Conservation (phyloP, 2,797 vertebrate genomes). For the Eutrigla gurnardus region DNA sequence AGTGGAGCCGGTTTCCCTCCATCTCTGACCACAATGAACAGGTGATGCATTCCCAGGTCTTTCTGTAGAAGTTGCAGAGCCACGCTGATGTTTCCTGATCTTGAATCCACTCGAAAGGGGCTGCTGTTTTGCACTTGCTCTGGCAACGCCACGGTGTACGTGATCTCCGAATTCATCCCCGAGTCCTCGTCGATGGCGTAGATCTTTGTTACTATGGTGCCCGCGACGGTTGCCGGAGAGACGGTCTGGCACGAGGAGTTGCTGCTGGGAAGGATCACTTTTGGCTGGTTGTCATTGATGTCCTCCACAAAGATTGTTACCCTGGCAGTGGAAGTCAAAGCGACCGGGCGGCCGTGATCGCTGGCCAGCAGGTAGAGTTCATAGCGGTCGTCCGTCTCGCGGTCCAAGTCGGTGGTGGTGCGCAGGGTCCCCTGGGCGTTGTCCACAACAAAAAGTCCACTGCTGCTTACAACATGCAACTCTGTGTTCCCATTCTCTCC, state of each 20-base stretch:
- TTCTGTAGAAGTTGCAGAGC: constrained; percentile 64
- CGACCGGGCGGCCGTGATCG: constrained; percentile 78
- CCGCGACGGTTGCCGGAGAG: constrained; percentile 70
- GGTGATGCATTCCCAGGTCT: constrained; percentile 84
- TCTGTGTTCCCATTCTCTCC: constrained; percentile 80
- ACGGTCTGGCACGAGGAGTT: constrained; percentile 85
- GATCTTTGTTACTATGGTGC: constrained; percentile 82
- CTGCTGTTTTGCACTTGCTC: constrained; percentile 55
- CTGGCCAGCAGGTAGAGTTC: constrained; percentile 81
- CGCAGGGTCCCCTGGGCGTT: constrained; percentile 70
- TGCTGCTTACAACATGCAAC: constrained; percentile 75
- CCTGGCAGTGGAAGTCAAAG: constrained; percentile 78
- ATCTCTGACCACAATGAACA: constrained; percentile 84
- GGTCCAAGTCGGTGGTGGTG: constrained; percentile 80
- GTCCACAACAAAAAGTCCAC: constrained; percentile 80
- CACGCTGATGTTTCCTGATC: constrained; percentile 83
- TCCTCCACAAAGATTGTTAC: constrained; percentile 86
- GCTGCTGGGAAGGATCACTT: constrained; percentile 84
- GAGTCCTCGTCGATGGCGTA: constrained; percentile 84
- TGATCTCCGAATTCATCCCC: constrained; percentile 85
- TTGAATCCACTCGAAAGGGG: constrained; percentile 81
- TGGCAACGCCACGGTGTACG: constrained; percentile 73
- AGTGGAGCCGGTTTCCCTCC: constrained; percentile 83
- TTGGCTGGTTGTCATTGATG: constrained; percentile 87
- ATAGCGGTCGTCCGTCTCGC: constrained; percentile 79